A percentile compares a stretch with the other conserved stretches of the same genome.
Conservation (phyloP, 2,797 vertebrate species). For the Stomatorhinus walkeri region DNA sequence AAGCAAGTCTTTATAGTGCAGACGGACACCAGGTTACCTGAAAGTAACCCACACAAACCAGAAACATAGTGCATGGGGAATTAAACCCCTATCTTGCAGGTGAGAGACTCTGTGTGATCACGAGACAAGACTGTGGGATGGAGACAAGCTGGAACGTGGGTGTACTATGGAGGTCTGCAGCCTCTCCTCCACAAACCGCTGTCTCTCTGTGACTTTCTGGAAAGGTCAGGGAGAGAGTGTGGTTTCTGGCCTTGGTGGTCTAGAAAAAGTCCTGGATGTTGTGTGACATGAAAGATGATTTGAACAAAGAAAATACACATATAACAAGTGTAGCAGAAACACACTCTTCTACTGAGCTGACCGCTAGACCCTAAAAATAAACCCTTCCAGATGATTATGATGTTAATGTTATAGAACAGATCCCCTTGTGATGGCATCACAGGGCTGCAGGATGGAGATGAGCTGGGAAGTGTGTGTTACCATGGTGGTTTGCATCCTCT, state of each 20-base stretch:
- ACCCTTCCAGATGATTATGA: not conserved
- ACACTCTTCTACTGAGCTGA: not conserved
- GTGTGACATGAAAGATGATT: not conserved
- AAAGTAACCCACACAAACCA: not conserved
- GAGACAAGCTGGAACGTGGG: not conserved
- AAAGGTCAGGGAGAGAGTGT: not conserved
- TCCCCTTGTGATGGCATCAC: not conserved
- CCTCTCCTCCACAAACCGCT: slow-evolving; percentile 73
- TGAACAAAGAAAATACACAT: not conserved
- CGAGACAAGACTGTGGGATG: not conserved
- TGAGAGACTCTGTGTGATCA: not conserved
- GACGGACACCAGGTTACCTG: not conserved
- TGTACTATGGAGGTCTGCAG: slow-evolving; percentile 65
- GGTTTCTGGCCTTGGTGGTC: not conserved
- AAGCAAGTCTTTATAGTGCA: not conserved
- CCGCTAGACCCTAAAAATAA: not conserved
- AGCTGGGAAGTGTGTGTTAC: slow-evolving; percentile 52
- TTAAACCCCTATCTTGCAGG: not conserved
- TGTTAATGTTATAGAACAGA: not conserved
- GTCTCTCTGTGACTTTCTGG: not conserved
- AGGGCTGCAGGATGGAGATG: not conserved
- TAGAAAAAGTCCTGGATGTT: not conserved
- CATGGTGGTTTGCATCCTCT: slow-evolving; percentile 81
- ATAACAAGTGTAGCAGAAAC: not conserved
- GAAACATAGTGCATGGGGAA: not conserved